These are phyloP conservation scores for Scolopax mira DNA, from an alignment of 2,113 vertebrate genomes.

Conservation along the genomic window DNA sequence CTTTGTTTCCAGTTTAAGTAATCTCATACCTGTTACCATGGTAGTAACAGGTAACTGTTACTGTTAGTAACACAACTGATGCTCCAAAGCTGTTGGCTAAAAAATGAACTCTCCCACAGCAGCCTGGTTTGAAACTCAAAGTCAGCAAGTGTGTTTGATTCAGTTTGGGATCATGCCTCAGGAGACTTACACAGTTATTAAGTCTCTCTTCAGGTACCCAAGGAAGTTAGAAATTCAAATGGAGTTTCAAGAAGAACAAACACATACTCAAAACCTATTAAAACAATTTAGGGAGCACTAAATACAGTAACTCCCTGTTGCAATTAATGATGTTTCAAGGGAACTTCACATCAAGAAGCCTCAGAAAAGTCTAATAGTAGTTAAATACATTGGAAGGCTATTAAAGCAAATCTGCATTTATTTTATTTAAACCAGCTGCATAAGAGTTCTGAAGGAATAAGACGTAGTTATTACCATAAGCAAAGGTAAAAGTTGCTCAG, in stretches of 20 bases:
- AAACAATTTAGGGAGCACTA: conserved; percentile 41
- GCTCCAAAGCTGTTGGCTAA: neutral
- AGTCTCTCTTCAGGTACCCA: conserved; percentile 5
- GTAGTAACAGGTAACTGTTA: too few species aligned
- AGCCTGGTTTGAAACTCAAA: neutral
- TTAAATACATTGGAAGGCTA: conserved; percentile 9
- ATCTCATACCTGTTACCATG: neutral
- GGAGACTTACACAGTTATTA: conserved; percentile 4
- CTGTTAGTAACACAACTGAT: neutral
- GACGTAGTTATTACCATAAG: neutral
- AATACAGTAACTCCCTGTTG: conserved; percentile 25
- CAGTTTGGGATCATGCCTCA: neutral
- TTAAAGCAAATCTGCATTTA: conserved; percentile 28
- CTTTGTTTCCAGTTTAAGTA: neutral
- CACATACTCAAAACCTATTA: conserved; percentile 38
- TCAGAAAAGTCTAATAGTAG: neutral
- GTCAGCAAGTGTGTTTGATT: neutral
- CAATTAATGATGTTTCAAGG: conserved; percentile 34
- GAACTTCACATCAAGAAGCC: conserved; percentile 23
- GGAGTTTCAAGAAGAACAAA: conserved; percentile 34
- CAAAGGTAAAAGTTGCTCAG: neutral
- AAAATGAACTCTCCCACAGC: neutral
- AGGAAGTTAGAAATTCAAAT: conserved; percentile 45
- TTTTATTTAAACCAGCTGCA: conserved; percentile 49
- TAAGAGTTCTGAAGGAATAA: neutral